Percentiles rank a stretch among this genome's conserved stretches.
These are phyloP conservation scores for Hydropsyche tenuis DNA, from an alignment of 1,140 invertebrate genomes.

Conservation along the genomic window DNA sequence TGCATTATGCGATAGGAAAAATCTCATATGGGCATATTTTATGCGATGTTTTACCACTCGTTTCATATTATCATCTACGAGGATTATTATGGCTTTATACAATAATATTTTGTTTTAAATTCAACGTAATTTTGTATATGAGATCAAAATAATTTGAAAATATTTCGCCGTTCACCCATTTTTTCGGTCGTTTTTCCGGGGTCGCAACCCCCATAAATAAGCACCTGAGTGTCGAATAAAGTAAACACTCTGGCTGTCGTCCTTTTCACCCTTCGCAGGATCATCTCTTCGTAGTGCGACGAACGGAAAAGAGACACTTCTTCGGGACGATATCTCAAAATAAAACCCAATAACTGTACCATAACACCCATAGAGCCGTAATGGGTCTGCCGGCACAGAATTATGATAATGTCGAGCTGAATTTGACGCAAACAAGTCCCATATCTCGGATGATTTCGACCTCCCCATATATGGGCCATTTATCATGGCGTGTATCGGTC, in stretches of 20 bases:
- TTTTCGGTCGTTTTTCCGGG: not conserved
- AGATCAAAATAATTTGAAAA: no score
- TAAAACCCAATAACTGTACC: conserved; percentile 34
- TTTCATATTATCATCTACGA: no score
- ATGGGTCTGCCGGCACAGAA: not conserved
- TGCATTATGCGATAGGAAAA: no score
- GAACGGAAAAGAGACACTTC: not conserved
- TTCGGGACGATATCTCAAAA: conserved; percentile 31
- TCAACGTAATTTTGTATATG: no score
- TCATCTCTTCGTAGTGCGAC: not conserved
- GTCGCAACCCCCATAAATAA: conserved; percentile 20
- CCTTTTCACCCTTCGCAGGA: not conserved
- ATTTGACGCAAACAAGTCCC: conserved; percentile 25
- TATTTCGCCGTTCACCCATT: not conserved
- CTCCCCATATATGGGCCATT: not conserved
- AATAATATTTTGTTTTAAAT: no score
- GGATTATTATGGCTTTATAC: no score
- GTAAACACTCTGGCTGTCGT: conserved; percentile 14
- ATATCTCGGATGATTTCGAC: conserved; percentile 4
- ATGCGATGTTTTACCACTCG: no score
- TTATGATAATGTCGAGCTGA: conserved; percentile 26
- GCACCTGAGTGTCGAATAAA: conserved; percentile 29
- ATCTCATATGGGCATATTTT: no score
- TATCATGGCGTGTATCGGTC: not conserved
- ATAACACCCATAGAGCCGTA: conserved; percentile 26